Evolutionary conservation across 2,888 invertebrate genomes (phyloP), one percentile per base, ranked within the genome.

Genomic region (Apamea epomidion): DNA sequence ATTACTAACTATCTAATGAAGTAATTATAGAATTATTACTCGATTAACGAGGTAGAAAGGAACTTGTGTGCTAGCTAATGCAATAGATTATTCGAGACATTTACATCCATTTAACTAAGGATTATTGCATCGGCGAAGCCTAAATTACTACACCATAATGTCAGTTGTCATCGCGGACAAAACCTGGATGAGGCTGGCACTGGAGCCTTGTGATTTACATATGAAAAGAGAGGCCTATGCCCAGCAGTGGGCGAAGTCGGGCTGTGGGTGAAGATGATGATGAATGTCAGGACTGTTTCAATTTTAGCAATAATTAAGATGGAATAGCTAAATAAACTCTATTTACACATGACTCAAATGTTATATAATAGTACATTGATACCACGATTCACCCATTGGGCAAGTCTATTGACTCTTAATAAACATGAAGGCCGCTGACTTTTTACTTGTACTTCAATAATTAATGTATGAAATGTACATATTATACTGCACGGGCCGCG

Each of bases 361-460:
- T 79, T 76, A 79, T 65, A 79, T 76, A 77, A 80, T 69, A 80
- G 77, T 77, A 75, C 68, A 77, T 77, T 83, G 74, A 78, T 78
- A 80, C 73, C 32, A n/a, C 62, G 8, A 37, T 71, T 54, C 58
- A 77, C 51, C 58, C 29, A 45, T 60, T 71, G 25, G 60, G 7
- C 42, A 45, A 76, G 68, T 76, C 32, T 76, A 76, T 85, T 76
- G 71, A 85, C 82, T 68, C 32, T 48, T 48, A n/a, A 32, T 48
- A 72, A 74, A 77, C 8, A 69, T 32, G 58, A 45, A 71, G 64
- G 42, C 60, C 73, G 58, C 80, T 80, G 83, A 85, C 76, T 76
- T 74, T 70, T 74, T 65, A 78, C 32, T 74, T 48, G 37, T 64
- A 29, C n/a, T n/a, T 72, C 5, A 65, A 14, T 51, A 71, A 78